Percentiles rank a stretch among this genome's conserved stretches.
Conservation (phyloP, 2,888 invertebrate species). For the Conomelus anceps region DNA sequence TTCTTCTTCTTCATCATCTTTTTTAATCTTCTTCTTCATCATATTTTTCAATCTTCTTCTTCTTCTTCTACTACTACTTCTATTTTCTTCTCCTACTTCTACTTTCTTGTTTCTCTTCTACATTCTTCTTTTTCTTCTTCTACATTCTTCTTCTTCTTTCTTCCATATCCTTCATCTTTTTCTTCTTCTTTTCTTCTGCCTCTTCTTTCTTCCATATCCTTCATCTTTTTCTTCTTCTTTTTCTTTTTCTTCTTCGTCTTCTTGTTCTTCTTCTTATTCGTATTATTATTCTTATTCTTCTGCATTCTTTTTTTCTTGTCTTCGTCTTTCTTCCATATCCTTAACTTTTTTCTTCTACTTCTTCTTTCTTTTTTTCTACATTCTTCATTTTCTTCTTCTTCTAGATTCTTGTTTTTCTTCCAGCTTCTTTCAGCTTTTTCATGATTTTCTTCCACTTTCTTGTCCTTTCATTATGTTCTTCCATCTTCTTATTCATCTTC, state of each 20-base stretch:
- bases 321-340: not conserved
- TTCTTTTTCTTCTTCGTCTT: not conserved
- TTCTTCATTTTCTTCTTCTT: not conserved
- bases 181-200: not conserved
- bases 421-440: not conserved
- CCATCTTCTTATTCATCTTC: too few species aligned
- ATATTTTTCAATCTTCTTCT: too few species aligned
- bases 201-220: not conserved
- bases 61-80: too few species aligned
- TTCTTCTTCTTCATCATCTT: too few species aligned
- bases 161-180: not conserved
- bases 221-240: not conserved
- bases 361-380: not conserved
- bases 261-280: not conserved
- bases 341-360: not conserved
- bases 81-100: too few species aligned
- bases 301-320: not conserved
- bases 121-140: too few species aligned
- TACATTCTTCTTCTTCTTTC: not conserved
- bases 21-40: too few species aligned
- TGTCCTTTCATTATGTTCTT: not conserved
- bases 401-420: not conserved
- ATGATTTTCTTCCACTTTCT: not conserved
- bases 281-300: not conserved
- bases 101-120: too few species aligned